Percentiles rank a stretch among this genome's conserved stretches.
Conservation (phyloP, 2,113 vertebrate genomes). For the Corvus moneduloides region DNA sequence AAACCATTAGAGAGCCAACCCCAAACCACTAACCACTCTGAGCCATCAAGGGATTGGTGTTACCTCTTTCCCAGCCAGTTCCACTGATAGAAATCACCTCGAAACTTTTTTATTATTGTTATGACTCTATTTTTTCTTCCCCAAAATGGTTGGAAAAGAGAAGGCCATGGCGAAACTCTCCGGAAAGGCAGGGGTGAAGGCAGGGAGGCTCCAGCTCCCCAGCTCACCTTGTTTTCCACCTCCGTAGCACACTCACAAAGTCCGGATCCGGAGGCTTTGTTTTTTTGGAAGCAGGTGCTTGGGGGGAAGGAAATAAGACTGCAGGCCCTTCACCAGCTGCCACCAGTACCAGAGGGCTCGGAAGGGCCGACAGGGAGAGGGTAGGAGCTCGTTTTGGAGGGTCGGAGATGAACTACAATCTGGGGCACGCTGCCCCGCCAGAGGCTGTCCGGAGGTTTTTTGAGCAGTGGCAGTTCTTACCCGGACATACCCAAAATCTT, state of each 20-base stretch:
- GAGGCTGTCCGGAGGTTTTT: background rate
- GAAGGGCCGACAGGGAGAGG: background rate
- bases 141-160: background rate
- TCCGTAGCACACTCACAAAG: background rate
- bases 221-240: background rate
- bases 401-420: background rate
- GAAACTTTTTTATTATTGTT: background rate
- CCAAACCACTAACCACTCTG: background rate
- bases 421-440: fast-evolving
- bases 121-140: background rate
- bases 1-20: background rate
- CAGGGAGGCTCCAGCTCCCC: background rate
- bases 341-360: background rate
- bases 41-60: background rate
- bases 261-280: background rate
- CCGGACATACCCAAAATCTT: background rate
- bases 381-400: background rate
- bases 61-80: background rate
- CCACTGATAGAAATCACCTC: background rate
- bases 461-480: background rate
- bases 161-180: background rate
- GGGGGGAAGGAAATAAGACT: background rate
- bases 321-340: background rate
- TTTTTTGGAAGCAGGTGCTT: slow-evolving; percentile 61
- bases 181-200: background rate